phyloP scores from a whole-genome alignment of 2,888 invertebrate genomes.

The Apoda limacodes region DNA sequence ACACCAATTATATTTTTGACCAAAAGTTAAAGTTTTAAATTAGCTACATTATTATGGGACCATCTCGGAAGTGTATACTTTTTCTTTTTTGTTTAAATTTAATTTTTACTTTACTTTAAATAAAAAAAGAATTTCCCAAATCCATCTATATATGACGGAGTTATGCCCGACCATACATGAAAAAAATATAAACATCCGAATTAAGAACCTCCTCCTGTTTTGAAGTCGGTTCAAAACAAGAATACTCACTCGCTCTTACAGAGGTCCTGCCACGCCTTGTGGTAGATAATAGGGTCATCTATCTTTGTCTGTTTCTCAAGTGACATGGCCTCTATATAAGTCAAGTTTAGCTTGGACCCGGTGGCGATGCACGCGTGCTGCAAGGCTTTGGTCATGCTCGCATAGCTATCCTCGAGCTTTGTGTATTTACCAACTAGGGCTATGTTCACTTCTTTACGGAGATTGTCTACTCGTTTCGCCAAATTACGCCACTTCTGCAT shows the following conservation, averaged over 20 bases:
- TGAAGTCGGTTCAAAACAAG: no score
- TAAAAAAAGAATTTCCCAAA: no score
- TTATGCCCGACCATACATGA: no score
- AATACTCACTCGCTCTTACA: slow-evolving; percentile 84
- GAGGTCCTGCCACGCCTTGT: slow-evolving; percentile 93
- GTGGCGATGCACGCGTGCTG: slow-evolving; percentile 92
- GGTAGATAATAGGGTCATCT: slow-evolving; percentile 85
- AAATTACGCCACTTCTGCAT: slow-evolving; percentile 93
- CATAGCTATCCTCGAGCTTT: slow-evolving; percentile 94
- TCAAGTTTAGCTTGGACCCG: slow-evolving; percentile 86
- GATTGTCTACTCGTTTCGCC: slow-evolving; percentile 85
- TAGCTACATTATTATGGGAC: no score
- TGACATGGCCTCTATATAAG: slow-evolving; percentile 92
- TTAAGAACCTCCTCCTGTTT: no score
- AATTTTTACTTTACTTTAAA: no score
- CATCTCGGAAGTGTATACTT: not conserved
- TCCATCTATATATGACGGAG: no score
- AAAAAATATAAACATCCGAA: no score
- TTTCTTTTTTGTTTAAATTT: not conserved
- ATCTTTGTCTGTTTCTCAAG: slow-evolving; percentile 81
- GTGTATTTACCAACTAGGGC: slow-evolving; percentile 98
- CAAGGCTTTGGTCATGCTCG: slow-evolving; percentile 94
- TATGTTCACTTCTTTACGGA: slow-evolving; percentile 88
- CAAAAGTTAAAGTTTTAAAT: no score
- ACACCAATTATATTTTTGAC: not conserved